These are phyloP conservation scores for Triplophysa rosa DNA, from an alignment of 2,113 vertebrate genomes.

Conservation along the genomic window DNA sequence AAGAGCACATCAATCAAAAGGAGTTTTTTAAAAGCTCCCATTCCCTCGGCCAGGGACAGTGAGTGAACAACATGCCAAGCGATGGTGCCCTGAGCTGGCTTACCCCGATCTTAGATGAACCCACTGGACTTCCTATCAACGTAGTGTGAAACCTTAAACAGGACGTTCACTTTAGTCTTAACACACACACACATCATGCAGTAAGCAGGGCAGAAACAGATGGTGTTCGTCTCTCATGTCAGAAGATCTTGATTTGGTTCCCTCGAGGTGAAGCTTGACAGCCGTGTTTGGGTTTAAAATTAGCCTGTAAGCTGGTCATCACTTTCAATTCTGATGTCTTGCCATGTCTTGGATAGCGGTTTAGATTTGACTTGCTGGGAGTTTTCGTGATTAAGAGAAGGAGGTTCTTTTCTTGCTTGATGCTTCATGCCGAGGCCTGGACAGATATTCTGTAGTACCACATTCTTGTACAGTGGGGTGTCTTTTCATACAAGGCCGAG, in stretches of 20 bases:
- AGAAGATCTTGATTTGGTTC: conserved; percentile 54
- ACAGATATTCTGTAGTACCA: conserved; percentile 27
- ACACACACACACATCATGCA: conserved; percentile 34
- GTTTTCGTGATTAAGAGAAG: conserved; percentile 41
- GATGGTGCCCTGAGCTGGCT: conserved; percentile 32
- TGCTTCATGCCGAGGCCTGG: conserved; percentile 24
- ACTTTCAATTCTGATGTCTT: conserved; percentile 68
- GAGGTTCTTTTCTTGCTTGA: conserved; percentile 20
- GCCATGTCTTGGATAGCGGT: conserved; percentile 64
- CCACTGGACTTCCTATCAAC: conserved; percentile 42
- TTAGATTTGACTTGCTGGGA: conserved; percentile 54
- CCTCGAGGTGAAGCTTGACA: conserved; percentile 47
- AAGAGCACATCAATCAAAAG: conserved; percentile 73
- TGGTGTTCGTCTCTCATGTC: conserved; percentile 54
- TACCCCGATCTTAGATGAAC: conserved; percentile 26
- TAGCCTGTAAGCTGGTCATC: conserved; percentile 55
- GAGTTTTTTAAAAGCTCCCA: conserved; percentile 50
- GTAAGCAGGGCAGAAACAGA: conserved; percentile 53
- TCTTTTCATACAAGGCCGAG: conserved; percentile 49
- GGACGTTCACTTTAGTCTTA: conserved; percentile 39
- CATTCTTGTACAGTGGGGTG: conserved; percentile 36
- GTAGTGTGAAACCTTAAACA: conserved; percentile 42
- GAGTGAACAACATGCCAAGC: conserved; percentile 54
- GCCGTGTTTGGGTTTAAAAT: conserved; percentile 59
- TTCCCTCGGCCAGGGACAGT: conserved; percentile 53